A percentile compares a stretch with the other conserved stretches of the same genome.
Conservation (phyloP, 2,888 invertebrate species). For the Ophonus ardosiacus region DNA sequence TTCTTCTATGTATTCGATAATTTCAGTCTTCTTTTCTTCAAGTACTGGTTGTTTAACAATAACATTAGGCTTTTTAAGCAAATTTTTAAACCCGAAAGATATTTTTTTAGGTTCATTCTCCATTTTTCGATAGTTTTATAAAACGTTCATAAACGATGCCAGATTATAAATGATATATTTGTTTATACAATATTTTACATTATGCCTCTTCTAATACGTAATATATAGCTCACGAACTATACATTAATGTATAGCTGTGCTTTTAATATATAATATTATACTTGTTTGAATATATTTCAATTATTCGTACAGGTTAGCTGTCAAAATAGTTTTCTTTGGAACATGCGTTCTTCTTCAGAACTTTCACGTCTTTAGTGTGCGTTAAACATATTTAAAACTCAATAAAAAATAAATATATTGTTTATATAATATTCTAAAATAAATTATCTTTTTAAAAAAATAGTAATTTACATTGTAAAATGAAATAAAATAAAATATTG, state of each 20-base stretch:
- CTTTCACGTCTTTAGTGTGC: no score
- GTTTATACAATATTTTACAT: slow-evolving; percentile 13
- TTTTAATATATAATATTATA: no score
- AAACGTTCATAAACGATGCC: slow-evolving; percentile 23
- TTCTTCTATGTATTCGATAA: slow-evolving; percentile 87
- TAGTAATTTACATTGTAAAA: not conserved
- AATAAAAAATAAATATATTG: no score
- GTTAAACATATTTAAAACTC: no score
- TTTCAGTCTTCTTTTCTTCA: slow-evolving; percentile 80
- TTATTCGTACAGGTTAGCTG: slow-evolving; percentile 14
- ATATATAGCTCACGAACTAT: no score
- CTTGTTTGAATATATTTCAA: not conserved
- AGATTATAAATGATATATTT: slow-evolving; percentile 17
- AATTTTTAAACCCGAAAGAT: slow-evolving; percentile 88
- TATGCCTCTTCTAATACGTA: not conserved
- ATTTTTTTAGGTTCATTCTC: slow-evolving; percentile 82
- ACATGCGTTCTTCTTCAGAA: not conserved
- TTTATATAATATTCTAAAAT: no score
- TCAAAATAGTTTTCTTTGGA: not conserved
- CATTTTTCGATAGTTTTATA: slow-evolving; percentile 53
- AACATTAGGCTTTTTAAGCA: slow-evolving; percentile 78
- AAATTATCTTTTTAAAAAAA: no score
- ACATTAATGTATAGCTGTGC: no score
- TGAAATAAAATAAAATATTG: not conserved
- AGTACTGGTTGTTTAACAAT: slow-evolving; percentile 70